A percentile compares a stretch with the other conserved stretches of the same genome.
Evolutionary conservation across 2,888 invertebrate genomes (phyloP).

Genomic region (Stenoptilia bipunctidactyla): DNA sequence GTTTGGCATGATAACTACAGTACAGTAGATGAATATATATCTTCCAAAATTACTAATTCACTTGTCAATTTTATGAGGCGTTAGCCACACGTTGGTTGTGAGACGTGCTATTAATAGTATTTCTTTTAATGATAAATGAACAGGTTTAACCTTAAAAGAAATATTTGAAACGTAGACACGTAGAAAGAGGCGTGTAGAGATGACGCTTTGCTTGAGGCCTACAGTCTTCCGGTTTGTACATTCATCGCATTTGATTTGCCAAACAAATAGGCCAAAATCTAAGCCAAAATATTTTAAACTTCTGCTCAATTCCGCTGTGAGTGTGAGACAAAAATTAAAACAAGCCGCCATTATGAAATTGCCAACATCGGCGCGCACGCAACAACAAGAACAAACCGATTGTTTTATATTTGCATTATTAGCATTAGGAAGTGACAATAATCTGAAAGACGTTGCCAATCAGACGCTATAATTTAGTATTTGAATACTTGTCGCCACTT

Average conservation of each 20-base stretch:
- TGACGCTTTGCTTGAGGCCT: constrained; percentile 59
- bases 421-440: constrained; percentile 64
- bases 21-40: constrained; percentile 30
- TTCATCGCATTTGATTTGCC: constrained; percentile 37
- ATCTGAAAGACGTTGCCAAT: constrained; percentile 51
- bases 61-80: constrained; percentile 59
- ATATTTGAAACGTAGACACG: constrained; percentile 49
- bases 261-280: constrained; percentile 50
- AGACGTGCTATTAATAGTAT: constrained; percentile 59
- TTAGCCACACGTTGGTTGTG: constrained; percentile 66
- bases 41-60: constrained; percentile 42
- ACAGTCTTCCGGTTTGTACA: constrained; percentile 44
- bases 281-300: constrained; percentile 35
- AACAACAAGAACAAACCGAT: constrained; percentile 3
- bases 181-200: constrained; percentile 55
- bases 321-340: background rate
- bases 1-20: constrained; percentile 55
- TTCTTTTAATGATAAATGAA: constrained; percentile 26
- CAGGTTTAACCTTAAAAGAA: constrained; percentile 32
- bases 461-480: constrained; percentile 29
- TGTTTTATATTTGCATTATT: constrained; percentile 21
- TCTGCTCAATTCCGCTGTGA: constrained; percentile 35
- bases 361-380: background rate
- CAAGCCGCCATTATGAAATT: background rate
- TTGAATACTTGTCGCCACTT: constrained; percentile 37